Percentiles rank a stretch among this genome's conserved stretches.
phyloP scores from a whole-genome alignment of 2,888 invertebrate species.

The Callinectes sapidus region DNA sequence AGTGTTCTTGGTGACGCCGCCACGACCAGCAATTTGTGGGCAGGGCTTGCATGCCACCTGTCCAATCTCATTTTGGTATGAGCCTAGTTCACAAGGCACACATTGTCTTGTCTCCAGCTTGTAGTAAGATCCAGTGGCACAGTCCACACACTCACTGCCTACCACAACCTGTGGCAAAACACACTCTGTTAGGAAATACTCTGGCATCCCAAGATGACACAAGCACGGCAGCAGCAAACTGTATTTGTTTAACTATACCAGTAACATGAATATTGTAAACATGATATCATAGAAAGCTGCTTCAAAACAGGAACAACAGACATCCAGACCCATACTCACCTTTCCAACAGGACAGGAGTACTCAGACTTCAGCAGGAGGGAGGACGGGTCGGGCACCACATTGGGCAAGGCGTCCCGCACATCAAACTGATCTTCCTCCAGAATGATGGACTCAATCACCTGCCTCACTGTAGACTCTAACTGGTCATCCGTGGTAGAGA shows the following conservation, averaged over 20 bases:
- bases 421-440: constrained; percentile 92
- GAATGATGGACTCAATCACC: constrained; percentile 90
- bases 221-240: neutral
- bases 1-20: constrained; percentile 90
- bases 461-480: constrained; percentile 89
- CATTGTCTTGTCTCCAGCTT: constrained; percentile 84
- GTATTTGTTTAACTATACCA: neutral
- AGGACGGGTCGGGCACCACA: constrained; percentile 94
- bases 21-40: constrained; percentile 91
- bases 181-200: neutral
- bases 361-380: constrained; percentile 89
- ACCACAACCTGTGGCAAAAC: constrained; percentile 66
- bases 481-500: constrained; percentile 89
- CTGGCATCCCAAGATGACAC: neutral
- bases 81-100: constrained; percentile 89
- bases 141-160: constrained; percentile 81
- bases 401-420: constrained; percentile 94
- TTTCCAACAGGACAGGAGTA: constrained; percentile 95
- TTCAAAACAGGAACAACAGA: too few relatives aligned
- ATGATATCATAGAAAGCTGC: neutral
- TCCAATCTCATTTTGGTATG: constrained; percentile 94
- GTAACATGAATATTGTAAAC: neutral
- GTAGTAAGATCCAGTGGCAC: constrained; percentile 92
- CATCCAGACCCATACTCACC: constrained; percentile 79
- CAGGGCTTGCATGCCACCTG: constrained; percentile 92